phyloP scores from a whole-genome alignment of 2,113 vertebrate species.

The Callithrix jacchus region DNA sequence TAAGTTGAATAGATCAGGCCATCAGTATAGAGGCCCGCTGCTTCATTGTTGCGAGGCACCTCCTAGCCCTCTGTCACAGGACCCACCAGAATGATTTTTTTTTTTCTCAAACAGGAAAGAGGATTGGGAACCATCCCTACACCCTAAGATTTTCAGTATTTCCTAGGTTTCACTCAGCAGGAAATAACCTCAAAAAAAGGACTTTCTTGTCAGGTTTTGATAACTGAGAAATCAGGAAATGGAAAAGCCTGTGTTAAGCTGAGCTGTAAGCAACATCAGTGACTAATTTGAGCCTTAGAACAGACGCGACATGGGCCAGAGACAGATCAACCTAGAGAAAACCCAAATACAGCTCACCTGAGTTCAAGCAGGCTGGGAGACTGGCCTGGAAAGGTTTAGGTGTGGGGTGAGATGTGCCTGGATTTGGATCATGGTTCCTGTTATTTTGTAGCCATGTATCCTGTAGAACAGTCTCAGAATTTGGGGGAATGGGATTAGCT shows the following conservation, averaged over 20 bases:
- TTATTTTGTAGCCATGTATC: background rate
- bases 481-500: background rate
- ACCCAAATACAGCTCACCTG: too few species aligned
- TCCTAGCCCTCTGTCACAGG: background rate
- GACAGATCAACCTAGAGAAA: background rate
- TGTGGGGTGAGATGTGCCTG: background rate
- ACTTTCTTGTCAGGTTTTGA: constrained; percentile 10
- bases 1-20: background rate
- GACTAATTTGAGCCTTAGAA: background rate
- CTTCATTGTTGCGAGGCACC: background rate
- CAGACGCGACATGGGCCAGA: background rate
- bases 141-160: background rate
- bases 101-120: background rate
- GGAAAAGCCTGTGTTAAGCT: background rate
- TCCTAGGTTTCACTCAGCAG: constrained; percentile 31
- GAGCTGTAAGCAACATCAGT: background rate
- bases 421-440: background rate
- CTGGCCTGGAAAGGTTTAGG: background rate
- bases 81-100: background rate
- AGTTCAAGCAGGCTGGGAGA: background rate
- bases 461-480: background rate
- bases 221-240: constrained; percentile 6
- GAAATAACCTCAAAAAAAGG: background rate
- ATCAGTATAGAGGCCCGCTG: background rate
- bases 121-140: background rate